Evolutionary conservation across 2,113 vertebrate genomes (phyloP), one percentile per base, ranked within the genome.

Genomic region (Gopherus evgoodei): DNA sequence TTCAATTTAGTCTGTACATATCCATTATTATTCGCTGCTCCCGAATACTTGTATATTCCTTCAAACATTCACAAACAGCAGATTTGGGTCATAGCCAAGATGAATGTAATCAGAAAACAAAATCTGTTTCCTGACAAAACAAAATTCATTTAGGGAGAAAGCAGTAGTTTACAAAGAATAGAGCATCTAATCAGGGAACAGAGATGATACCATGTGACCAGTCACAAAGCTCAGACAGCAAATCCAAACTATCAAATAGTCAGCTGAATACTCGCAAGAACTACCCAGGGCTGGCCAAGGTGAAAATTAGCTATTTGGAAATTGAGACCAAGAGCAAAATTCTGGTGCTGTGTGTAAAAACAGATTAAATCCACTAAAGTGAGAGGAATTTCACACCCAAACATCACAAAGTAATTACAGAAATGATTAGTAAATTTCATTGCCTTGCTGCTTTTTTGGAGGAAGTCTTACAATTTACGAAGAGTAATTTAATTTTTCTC

Each of bases 91-190:
- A 75, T 90, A 75, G 96, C 96, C 96, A 98, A 56, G 90, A 95
- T 59, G 85, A 97, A 94, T 91, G 92, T 93, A 91, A 96, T 93
- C 95, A 79, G 93, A 98, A 97, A 97, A 97, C 96, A 97, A 97
- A 97, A 96, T 96, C 96, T 95, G 94, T 96, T 97, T 97, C 95
- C 93, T 92, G 69, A 88, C 96, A 81, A 97, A 97, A 97, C 92
- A 91, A 80, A 95, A 97, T 95, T 95, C 81, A 93, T 96, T 96
- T 86, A 24, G 83, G 50, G 85, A 91, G 82, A 96, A 78, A 95
- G 84, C 87, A 95, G 78, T 87, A 86, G 81, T 85, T 97, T 24
- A 7, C 69, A 16, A 90, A 93, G 94, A 95, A 91, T 89, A 95
- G 89, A 83, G 75, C 90, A 94, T 93, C 42, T 93, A 95, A 38